Percentiles rank a stretch among this genome's conserved stretches.
Conservation (phyloP, 2,113 vertebrate species). For the Eretmochelys imbricata region DNA sequence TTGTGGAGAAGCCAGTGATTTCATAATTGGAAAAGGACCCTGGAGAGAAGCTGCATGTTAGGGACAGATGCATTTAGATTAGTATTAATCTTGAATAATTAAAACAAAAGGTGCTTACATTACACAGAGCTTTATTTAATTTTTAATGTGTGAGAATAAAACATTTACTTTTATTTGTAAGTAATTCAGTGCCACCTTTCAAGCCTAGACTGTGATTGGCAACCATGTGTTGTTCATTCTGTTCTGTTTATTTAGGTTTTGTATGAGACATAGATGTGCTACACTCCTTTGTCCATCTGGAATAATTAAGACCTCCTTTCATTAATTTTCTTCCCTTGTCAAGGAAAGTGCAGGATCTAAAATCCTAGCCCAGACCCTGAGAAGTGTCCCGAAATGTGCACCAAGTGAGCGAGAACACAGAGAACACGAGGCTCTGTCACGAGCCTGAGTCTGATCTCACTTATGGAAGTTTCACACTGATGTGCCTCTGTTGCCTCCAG, state of each 20-base stretch:
- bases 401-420: neutral
- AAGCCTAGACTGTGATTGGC: constrained; percentile 25
- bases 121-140: constrained; percentile 85
- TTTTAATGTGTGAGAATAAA: constrained; percentile 46
- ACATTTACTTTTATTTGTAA: constrained; percentile 53
- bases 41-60: constrained; percentile 84
- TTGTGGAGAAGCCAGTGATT: constrained; percentile 57
- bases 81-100: constrained; percentile 64
- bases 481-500: neutral
- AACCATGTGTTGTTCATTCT: constrained; percentile 42
- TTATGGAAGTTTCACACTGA: neutral
- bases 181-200: constrained; percentile 52
- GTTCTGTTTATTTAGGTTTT: constrained; percentile 60
- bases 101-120: constrained; percentile 63
- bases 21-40: constrained; percentile 39
- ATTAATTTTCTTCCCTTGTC: constrained; percentile 38
- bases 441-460: neutral
- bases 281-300: constrained; percentile 39
- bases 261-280: constrained; percentile 60
- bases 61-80: constrained; percentile 84
- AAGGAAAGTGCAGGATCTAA: neutral
- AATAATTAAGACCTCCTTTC: constrained; percentile 56
- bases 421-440: neutral
- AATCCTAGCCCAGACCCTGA: constrained; percentile 25
- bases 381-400: constrained; percentile 12